phyloP scores from a whole-genome alignment of 2,113 vertebrate genomes.

The Polypterus senegalus region DNA sequence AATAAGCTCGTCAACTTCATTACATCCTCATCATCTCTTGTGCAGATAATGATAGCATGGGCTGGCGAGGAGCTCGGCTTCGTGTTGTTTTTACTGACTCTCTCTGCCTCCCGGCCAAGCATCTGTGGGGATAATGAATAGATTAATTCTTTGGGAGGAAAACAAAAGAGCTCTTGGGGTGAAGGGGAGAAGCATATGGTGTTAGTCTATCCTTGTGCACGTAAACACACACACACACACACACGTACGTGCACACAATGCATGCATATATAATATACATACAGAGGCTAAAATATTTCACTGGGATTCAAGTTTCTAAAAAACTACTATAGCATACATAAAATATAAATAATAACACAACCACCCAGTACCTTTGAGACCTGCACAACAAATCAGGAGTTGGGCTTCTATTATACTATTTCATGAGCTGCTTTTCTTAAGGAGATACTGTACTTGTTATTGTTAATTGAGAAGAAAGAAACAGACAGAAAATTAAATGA shows the following conservation, averaged over 20 bases:
- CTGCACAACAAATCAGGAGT: too few relatives aligned
- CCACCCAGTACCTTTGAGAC: too few relatives aligned
- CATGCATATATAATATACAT: slow-evolving; percentile 18
- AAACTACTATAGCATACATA: neutral
- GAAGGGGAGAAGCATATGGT: slow-evolving; percentile 61
- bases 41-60: slow-evolving; percentile 75
- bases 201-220: slow-evolving; percentile 48
- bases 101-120: slow-evolving; percentile 68
- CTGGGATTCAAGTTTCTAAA: slow-evolving; percentile 42
- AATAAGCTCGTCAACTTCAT: slow-evolving; percentile 81
- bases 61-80: slow-evolving; percentile 61
- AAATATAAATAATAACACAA: too few relatives aligned
- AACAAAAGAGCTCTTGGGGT: slow-evolving; percentile 75
- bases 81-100: slow-evolving; percentile 76
- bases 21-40: slow-evolving; percentile 77
- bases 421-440: too few relatives aligned
- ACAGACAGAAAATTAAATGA: neutral
- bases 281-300: slow-evolving; percentile 67
- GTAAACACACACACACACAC: too few relatives aligned
- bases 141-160: slow-evolving; percentile 73
- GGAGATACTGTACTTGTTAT: too few relatives aligned
- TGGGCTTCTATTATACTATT: too few relatives aligned
- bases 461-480: neutral
- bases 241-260: slow-evolving; percentile 1
- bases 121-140: slow-evolving; percentile 80